phyloP scores from a whole-genome alignment of 2,113 vertebrate genomes.

The Leptocoma aspasia region DNA sequence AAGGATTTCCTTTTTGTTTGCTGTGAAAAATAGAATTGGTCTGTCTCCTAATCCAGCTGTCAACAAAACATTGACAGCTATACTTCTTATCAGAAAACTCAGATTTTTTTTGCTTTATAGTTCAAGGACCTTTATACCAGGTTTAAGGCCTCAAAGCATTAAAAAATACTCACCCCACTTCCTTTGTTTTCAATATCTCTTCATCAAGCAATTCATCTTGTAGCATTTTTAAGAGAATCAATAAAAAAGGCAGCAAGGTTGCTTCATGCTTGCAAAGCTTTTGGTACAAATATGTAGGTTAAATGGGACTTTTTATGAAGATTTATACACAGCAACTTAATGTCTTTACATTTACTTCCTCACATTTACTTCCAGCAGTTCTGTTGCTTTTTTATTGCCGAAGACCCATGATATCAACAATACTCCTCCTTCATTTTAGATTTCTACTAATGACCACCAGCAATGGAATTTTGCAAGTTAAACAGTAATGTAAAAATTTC shows the following conservation, averaged over 20 bases:
- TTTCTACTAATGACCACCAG: background rate
- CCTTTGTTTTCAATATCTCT: conserved; percentile 2
- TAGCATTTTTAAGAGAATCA: conserved; percentile 33
- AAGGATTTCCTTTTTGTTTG: background rate
- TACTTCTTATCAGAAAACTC: background rate
- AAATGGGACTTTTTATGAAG: background rate
- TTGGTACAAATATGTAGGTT: background rate
- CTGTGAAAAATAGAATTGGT: background rate
- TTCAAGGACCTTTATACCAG: background rate
- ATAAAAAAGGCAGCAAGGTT: conserved; percentile 3
- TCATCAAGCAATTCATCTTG: background rate
- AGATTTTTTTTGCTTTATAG: background rate
- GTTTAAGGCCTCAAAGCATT: background rate
- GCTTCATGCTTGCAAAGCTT: background rate
- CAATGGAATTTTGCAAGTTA: background rate
- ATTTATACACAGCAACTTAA: background rate
- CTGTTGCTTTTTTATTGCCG: background rate
- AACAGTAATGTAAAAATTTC: background rate
- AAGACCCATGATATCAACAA: background rate
- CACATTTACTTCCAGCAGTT: background rate
- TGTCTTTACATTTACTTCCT: background rate
- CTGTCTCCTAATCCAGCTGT: background rate
- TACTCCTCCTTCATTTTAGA: background rate
- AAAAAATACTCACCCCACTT: conserved; percentile 9
- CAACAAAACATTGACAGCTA: background rate